phyloP scores from a whole-genome alignment of 2,888 invertebrate genomes.

The Leptura quadrifasciata region DNA sequence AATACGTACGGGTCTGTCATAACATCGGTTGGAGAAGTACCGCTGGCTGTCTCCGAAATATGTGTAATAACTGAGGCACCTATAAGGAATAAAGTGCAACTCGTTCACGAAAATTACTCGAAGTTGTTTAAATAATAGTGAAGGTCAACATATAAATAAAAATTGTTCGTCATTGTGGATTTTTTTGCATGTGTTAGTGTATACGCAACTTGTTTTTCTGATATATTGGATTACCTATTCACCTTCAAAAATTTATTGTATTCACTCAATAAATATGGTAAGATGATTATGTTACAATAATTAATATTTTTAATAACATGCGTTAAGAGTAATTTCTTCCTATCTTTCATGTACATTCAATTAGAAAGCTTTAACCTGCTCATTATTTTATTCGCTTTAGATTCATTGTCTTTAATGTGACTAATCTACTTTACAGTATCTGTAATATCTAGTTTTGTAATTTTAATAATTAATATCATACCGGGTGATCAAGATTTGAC shows the following conservation, averaged over 20 bases:
- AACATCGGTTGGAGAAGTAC: neutral
- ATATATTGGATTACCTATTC: slow-evolving; percentile 22
- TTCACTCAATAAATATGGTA: slow-evolving; percentile 28
- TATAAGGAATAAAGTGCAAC: slow-evolving; percentile 6
- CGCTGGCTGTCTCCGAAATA: neutral
- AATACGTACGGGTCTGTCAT: neutral
- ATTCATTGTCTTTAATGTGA: too few relatives aligned
- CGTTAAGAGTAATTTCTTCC: too few relatives aligned
- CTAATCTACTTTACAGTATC: too few relatives aligned
- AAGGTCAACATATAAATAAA: slow-evolving; percentile 39
- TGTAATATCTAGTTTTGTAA: too few relatives aligned
- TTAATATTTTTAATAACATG: too few relatives aligned
- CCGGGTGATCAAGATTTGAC: too few relatives aligned
- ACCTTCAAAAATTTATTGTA: neutral
- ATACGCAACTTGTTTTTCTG: neutral
- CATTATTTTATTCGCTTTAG: too few relatives aligned
- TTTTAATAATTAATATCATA: too few relatives aligned
- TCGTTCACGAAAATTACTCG: neutral
- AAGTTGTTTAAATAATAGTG: slow-evolving; percentile 26
- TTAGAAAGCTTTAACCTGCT: too few relatives aligned
- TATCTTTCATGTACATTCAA: too few relatives aligned
- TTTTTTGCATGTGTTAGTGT: slow-evolving; percentile 27
- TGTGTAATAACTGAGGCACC: neutral
- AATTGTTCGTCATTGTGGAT: slow-evolving; percentile 40
- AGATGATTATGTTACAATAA: neutral